Evolutionary conservation across 2,797 vertebrate species (phyloP), one percentile per base, ranked within the genome.

Genomic region (Clangula hyemalis): DNA sequence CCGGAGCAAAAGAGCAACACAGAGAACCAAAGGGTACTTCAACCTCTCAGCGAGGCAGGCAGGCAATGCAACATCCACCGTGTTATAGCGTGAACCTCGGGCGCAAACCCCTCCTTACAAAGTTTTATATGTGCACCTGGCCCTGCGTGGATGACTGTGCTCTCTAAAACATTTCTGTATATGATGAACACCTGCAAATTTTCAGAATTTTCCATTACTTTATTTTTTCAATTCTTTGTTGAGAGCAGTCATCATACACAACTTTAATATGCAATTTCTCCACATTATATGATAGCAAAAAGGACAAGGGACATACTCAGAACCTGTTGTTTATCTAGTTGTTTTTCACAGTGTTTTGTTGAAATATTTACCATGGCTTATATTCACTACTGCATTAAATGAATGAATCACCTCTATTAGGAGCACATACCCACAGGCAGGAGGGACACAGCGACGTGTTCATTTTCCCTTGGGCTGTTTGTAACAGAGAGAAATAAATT

Each of bases 401-500:
- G 62, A 88, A 93, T 68, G 24, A 74, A 84, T 58, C 83, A 73
- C 82, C 82, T 75, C 72, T 39, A 45, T 69, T 21, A 68, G 89
- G 81, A 49, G 30, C 22, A 43, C 77, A 66, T 27, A 45, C 28
- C 64, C 70, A 64, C 8, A 21, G 39, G 57, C 66, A 81, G 10
- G 68, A 32, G n/a, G 28, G 53, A 38, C 28, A 70, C 64, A 18
- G 92, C 19, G 36, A 86, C 27, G 13, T 4, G 51, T 36, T 89
- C 68, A 61, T 34, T n/a, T 65, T 88, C 85, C 75, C 75, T 45
- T 27, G 75, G 83, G 94, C 25, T 88, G 11, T 80, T 92, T 64
- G 22, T 45, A 84, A 56, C 81, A 72, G 81, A 49, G 78, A 58
- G 65, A 75, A 96, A 58, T 61, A 71, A 70, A 43, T 85, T 56